Evolutionary conservation across 2,888 invertebrate genomes (phyloP).

Genomic region (Anorthoa munda): DNA sequence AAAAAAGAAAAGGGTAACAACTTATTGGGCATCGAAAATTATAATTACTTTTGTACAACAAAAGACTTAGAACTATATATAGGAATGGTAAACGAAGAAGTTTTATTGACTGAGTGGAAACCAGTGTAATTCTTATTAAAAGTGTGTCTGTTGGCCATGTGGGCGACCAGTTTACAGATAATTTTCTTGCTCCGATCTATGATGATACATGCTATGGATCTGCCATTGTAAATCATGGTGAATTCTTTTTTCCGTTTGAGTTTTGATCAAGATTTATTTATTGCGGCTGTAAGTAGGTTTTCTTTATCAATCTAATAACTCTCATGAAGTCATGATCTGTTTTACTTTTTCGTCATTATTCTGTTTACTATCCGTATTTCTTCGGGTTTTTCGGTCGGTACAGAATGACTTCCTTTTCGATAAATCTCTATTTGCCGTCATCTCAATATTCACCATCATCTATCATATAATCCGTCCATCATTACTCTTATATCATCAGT

Average conservation of each 20-base stretch:
- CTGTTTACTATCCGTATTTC: too few relatives aligned
- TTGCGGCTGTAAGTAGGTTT: neutral
- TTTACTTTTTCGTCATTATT: too few relatives aligned
- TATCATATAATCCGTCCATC: too few relatives aligned
- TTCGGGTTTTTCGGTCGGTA: neutral
- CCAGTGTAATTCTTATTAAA: constrained; percentile 54
- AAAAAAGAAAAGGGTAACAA: too few relatives aligned
- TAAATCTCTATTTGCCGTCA: too few relatives aligned
- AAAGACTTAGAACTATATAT: neutral
- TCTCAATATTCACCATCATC: too few relatives aligned
- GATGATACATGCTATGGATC: constrained; percentile 33
- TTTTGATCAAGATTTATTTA: neutral
- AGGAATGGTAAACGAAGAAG: neutral
- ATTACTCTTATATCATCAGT: too few relatives aligned
- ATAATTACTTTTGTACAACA: neutral
- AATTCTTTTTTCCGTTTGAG: neutral
- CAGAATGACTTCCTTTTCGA: too few relatives aligned
- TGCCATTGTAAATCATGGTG: neutral
- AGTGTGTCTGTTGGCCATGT: constrained; percentile 55
- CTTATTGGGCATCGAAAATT: neutral
- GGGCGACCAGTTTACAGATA: constrained; percentile 43
- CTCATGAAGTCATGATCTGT: too few relatives aligned
- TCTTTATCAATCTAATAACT: neutral
- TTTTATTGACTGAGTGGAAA: constrained; percentile 20
- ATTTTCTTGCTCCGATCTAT: constrained; percentile 40